Evolutionary conservation across 2,113 vertebrate genomes (phyloP).

Genomic region (Phylloscopus trochilus): DNA sequence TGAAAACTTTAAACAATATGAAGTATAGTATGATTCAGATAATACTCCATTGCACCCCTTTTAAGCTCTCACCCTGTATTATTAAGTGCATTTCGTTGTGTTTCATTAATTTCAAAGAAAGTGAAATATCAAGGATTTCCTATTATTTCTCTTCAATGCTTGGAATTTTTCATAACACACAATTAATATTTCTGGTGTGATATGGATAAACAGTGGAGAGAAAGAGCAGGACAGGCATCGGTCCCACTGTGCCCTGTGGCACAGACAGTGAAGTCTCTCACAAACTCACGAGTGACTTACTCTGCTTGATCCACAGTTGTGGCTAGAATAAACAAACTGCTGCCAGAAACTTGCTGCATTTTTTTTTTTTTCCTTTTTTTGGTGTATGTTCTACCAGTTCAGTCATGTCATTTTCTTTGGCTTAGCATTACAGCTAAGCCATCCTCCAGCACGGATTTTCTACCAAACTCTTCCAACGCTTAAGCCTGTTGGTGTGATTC

Average conservation of each 20-base stretch:
- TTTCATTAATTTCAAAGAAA: background rate
- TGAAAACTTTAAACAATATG: background rate
- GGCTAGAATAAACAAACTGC: background rate
- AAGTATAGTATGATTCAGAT: background rate
- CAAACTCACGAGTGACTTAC: background rate
- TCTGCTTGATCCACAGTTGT: background rate
- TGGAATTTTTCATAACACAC: background rate
- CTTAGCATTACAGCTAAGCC: background rate
- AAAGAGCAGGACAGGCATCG: rapidly evolving
- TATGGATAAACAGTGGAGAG: background rate
- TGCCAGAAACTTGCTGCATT: background rate
- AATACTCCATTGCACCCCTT: background rate
- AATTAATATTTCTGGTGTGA: background rate
- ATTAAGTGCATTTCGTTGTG: background rate
- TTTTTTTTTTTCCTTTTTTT: background rate
- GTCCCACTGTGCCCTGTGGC: background rate
- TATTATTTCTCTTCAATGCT: background rate
- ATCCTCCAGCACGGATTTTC: background rate
- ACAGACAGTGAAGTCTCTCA: background rate
- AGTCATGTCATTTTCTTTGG: background rate
- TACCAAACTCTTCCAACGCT: background rate
- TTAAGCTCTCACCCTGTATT: background rate
- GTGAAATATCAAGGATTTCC: background rate
- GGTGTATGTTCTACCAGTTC: background rate
- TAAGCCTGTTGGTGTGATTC: background rate